Conservation (phyloP, 2,113 vertebrate genomes). For the Channa maculata region DNA sequence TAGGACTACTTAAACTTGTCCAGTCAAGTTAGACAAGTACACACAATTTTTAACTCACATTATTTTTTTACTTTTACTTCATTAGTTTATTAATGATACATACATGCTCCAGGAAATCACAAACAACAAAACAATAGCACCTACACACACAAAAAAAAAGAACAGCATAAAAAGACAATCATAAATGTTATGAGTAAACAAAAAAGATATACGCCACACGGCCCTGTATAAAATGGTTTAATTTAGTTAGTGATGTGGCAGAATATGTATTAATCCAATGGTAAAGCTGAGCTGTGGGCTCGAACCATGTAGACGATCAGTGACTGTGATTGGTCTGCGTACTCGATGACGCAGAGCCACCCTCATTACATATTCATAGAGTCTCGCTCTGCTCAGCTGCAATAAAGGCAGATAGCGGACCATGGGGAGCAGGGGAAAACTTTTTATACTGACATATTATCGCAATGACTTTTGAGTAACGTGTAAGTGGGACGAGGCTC, state of each 20-base stretch:
- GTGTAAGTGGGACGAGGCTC: conserved; percentile 79
- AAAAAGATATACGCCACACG: not conserved
- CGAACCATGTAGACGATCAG: not conserved
- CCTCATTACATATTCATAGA: conserved; percentile 76
- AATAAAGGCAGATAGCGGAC: conserved; percentile 86
- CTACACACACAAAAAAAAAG: no score
- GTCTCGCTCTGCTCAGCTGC: conserved; percentile 69
- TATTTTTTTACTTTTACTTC: no score
- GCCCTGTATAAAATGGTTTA: not conserved
- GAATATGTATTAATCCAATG: not conserved
- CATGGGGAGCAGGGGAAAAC: conserved; percentile 78
- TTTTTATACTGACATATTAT: conserved; percentile 81
- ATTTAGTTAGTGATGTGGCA: not conserved
- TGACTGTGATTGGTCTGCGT: conserved; percentile 72
- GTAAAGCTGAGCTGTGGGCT: not conserved
- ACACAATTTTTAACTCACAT: no score
- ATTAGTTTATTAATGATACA: no score
- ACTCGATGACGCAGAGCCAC: conserved; percentile 62
- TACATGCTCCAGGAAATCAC: no score
- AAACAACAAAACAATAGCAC: no score
- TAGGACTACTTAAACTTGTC: no score
- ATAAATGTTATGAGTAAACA: no score
- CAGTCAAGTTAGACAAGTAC: no score
- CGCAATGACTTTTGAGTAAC: conserved; percentile 81
- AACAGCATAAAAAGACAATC: no score